phyloP scores from a whole-genome alignment of 1,140 invertebrate species.

The Penaeus indicus region DNA sequence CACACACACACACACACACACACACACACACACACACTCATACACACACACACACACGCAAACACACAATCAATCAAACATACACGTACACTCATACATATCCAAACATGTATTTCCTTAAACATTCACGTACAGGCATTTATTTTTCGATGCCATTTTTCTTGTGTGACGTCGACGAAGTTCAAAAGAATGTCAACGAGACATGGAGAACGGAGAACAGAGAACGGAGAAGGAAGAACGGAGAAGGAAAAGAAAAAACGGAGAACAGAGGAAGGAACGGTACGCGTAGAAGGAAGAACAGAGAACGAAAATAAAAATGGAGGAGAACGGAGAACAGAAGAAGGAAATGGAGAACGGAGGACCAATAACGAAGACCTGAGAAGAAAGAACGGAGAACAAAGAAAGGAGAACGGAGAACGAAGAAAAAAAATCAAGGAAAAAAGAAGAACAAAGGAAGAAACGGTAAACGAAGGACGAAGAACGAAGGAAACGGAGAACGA shows the following conservation, averaged over 20 bases:
- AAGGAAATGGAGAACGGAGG: slow-evolving; percentile 2
- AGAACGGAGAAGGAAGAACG: not conserved
- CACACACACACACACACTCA: not conserved
- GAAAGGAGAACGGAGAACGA: not conserved
- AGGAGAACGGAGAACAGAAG: not conserved
- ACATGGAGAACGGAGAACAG: not conserved
- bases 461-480: not conserved
- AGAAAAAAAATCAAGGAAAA: not conserved
- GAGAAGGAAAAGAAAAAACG: not conserved
- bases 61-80: slow-evolving; percentile 8
- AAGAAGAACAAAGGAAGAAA: not conserved
- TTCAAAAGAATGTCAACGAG: not conserved
- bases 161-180: not conserved
- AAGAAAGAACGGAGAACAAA: not conserved
- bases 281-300: not conserved
- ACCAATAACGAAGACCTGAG: not conserved
- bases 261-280: not conserved
- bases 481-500: no score
- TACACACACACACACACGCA: slow-evolving; percentile 13
- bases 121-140: not conserved
- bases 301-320: not conserved
- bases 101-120: not conserved
- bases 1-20: slow-evolving; percentile 2
- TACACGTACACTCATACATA: not conserved
- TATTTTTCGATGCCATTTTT: not conserved